Conservation (phyloP, 2,797 vertebrate species). For the Coranthus polyacanthus region DNA sequence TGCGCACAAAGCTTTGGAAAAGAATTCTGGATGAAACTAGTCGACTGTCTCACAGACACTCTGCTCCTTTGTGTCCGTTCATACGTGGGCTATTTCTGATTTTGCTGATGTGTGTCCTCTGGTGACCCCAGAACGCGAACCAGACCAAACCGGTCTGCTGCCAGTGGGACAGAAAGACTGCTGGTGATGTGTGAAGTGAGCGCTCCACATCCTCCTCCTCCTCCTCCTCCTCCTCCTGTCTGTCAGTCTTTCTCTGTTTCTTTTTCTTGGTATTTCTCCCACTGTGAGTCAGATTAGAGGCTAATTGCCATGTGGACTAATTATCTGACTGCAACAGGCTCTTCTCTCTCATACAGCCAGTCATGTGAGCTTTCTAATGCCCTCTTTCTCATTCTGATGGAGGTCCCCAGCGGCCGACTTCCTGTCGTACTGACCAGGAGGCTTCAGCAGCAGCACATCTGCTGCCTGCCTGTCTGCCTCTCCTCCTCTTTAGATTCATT, state of each 20-base stretch:
- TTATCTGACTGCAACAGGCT: slow-evolving; percentile 76
- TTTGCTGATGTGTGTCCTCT: slow-evolving; percentile 43
- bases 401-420: slow-evolving; percentile 60
- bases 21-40: background rate
- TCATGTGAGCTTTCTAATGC: slow-evolving; percentile 61
- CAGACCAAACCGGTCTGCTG: slow-evolving; percentile 42
- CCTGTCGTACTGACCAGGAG: slow-evolving; percentile 50
- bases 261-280: slow-evolving; percentile 46
- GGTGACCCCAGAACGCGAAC: slow-evolving; percentile 37
- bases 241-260: slow-evolving; percentile 26
- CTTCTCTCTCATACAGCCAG: slow-evolving; percentile 54
- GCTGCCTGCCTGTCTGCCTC: slow-evolving; percentile 13
- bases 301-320: slow-evolving; percentile 77
- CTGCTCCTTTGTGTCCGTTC: slow-evolving; percentile 20
- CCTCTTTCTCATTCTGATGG: slow-evolving; percentile 69
- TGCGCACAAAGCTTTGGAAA: no score
- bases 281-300: slow-evolving; percentile 66
- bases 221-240: slow-evolving; percentile 13
- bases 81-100: slow-evolving; percentile 41
- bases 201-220: slow-evolving; percentile 17
- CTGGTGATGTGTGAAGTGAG: slow-evolving; percentile 22
- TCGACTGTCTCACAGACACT: background rate
- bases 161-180: slow-evolving; percentile 20
- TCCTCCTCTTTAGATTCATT: slow-evolving; percentile 1
- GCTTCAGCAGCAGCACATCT: slow-evolving; percentile 61